A percentile compares a stretch with the other conserved stretches of the same genome.
phyloP scores from a whole-genome alignment of 2,797 vertebrate genomes.

The Chrosomus eos region DNA sequence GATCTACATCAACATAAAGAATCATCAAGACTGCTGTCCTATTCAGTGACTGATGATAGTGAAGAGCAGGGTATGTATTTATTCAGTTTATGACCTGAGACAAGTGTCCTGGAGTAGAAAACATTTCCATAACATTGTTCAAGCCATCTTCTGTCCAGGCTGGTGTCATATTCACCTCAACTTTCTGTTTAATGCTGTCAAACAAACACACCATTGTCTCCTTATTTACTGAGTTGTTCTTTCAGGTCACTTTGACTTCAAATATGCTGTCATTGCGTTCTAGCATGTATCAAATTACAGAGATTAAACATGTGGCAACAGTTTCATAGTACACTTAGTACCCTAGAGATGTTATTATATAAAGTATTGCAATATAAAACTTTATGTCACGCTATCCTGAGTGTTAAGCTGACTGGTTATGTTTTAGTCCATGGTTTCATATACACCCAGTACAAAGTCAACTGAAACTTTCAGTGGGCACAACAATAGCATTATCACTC shows the following conservation, averaged over 20 bases:
- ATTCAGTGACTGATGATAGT: conserved; percentile 35
- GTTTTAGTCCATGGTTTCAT: background rate
- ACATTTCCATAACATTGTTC: background rate
- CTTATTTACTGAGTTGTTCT: background rate
- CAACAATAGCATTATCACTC: background rate
- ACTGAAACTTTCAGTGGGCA: background rate
- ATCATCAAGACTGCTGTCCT: conserved; percentile 51
- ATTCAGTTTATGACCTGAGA: background rate
- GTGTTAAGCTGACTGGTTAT: background rate
- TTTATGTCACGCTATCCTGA: background rate
- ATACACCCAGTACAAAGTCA: background rate
- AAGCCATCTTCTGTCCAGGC: background rate
- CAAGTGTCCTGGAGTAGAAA: background rate
- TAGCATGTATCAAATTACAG: background rate
- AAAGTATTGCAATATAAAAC: background rate
- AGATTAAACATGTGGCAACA: background rate
- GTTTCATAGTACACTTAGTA: background rate
- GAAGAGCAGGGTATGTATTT: background rate
- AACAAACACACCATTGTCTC: conserved; percentile 7
- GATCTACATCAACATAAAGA: conserved; percentile 9
- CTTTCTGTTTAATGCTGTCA: background rate
- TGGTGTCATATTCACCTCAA: background rate
- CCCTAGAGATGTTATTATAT: background rate
- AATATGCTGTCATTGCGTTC: background rate
- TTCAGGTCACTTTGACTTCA: background rate